These are phyloP conservation scores for Anthrax anthrax DNA, from an alignment of 2,888 invertebrate genomes.

Conservation along the genomic window DNA sequence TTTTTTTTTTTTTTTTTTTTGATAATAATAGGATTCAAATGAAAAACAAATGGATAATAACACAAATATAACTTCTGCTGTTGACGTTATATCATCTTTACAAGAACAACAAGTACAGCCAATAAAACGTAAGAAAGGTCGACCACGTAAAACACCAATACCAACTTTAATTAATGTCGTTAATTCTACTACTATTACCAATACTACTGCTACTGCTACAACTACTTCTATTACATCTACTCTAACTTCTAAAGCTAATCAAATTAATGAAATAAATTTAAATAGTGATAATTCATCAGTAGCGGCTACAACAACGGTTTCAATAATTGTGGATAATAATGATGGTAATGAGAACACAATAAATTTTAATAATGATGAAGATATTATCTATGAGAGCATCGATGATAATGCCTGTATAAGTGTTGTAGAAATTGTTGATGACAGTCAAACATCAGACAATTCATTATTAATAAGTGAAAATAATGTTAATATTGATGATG, in stretches of 20 bases:
- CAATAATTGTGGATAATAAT: too few species aligned
- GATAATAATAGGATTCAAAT: neutral
- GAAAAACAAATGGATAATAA: neutral
- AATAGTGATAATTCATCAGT: too few species aligned
- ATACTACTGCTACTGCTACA: too few species aligned
- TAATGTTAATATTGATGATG: neutral
- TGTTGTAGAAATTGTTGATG: conserved; percentile 1
- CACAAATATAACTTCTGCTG: too few species aligned
- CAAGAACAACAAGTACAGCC: neutral
- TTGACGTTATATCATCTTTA: too few species aligned
- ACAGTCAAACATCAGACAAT: neutral
- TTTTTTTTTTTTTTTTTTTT: neutral
- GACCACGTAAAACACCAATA: neutral
- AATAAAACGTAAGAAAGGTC: neutral
- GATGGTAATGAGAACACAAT: too few species aligned
- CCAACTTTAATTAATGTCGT: too few species aligned
- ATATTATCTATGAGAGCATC: neutral
- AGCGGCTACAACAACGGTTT: too few species aligned
- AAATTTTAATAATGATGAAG: neutral
- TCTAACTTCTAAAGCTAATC: too few species aligned
- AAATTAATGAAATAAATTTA: too few species aligned
- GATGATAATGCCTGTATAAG: neutral
- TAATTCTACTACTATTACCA: too few species aligned
- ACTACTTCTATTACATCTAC: too few species aligned
- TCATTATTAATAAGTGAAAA: neutral